Conservation (phyloP, 2,888 invertebrate genomes). For the Oligia fasciuncula region DNA sequence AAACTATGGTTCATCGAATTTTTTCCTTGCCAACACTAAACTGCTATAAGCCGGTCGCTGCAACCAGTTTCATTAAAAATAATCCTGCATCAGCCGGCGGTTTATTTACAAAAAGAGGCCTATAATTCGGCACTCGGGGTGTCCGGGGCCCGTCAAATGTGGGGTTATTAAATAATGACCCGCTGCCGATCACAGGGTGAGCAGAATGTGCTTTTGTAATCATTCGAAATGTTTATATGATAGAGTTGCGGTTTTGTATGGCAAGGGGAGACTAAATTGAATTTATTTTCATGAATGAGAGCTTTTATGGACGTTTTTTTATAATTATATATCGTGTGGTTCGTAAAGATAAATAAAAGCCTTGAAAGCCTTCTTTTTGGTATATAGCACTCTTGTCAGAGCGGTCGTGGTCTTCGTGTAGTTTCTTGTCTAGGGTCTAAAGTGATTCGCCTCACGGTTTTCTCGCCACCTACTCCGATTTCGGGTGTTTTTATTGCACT, state of each 20-base stretch:
- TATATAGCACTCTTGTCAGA: neutral
- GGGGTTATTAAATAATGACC: slow-evolving; percentile 86
- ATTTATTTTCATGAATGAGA: slow-evolving; percentile 45
- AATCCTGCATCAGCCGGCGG: slow-evolving; percentile 71
- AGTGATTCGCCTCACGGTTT: neutral
- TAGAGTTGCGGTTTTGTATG: slow-evolving; percentile 52
- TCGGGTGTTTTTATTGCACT: too few species aligned
- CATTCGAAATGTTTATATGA: slow-evolving; percentile 54
- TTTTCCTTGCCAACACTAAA: slow-evolving; percentile 56
- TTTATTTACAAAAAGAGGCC: slow-evolving; percentile 87
- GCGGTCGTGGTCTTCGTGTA: neutral
- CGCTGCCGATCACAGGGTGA: slow-evolving; percentile 72
- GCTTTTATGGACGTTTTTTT: slow-evolving; percentile 3
- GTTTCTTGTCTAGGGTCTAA: neutral
- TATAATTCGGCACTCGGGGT: slow-evolving; percentile 83
- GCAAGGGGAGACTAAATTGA: slow-evolving; percentile 34
- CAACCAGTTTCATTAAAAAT: slow-evolving; percentile 59
- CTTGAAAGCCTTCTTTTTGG: too few species aligned
- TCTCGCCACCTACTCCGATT: neutral
- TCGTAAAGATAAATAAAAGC: neutral
- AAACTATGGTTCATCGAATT: neutral
- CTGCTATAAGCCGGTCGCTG: slow-evolving; percentile 32
- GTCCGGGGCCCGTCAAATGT: slow-evolving; percentile 76
- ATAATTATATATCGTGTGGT: neutral
- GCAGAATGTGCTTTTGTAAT: slow-evolving; percentile 50